Base-by-base conservation (phyloP, 2,797 vertebrate species). In the Heliangelus exortis region DNA sequence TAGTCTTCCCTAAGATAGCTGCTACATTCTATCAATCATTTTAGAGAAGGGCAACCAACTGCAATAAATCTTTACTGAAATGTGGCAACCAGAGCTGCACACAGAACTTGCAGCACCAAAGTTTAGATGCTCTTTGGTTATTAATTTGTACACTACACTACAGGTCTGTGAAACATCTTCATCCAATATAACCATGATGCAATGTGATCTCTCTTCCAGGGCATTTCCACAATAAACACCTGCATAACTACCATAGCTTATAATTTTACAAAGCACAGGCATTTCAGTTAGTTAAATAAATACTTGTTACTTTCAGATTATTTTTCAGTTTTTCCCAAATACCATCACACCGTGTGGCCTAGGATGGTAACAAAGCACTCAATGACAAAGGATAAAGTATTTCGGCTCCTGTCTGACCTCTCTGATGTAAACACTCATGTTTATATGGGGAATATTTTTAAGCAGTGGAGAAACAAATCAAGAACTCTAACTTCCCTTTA, bases 361-460 rank as follows among this genome's bases (percentile, higher is more conserved):
- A 76, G 87, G 75, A 74, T 7, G 8, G 39, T 63, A 71, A 76
- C 2, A 20, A 93, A 91, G 75, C 87, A 66, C 50, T 26, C 34
- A 90, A 71, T 67, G 74, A 75, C 36, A 81, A 89, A 84, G 57
- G 25, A 29, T 50, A 67, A 82, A 87, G 55, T 3, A 36, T 68
- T 65, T 67, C 6, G 65, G 73, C 82, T 94, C 75, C 75, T 73
- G 5, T 69, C 63, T 90, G 80, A 71, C 63, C 39, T 26, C 57
- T 23, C 75, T 54, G 68, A 92, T 67, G 29, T 85, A 94, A 94
- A 89, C 68, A 74, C 19, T 77, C 41, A 47, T 93, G 82, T 95
- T 96, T 95, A 87, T 11, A 84, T 1, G 12, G 26, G 26, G 34
- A 93, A 22, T 86, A 84, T 48, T 93, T 89, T 93, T 43, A 87